Evolutionary conservation across 2,113 vertebrate genomes (phyloP).

Genomic region (Cavia aperea): DNA sequence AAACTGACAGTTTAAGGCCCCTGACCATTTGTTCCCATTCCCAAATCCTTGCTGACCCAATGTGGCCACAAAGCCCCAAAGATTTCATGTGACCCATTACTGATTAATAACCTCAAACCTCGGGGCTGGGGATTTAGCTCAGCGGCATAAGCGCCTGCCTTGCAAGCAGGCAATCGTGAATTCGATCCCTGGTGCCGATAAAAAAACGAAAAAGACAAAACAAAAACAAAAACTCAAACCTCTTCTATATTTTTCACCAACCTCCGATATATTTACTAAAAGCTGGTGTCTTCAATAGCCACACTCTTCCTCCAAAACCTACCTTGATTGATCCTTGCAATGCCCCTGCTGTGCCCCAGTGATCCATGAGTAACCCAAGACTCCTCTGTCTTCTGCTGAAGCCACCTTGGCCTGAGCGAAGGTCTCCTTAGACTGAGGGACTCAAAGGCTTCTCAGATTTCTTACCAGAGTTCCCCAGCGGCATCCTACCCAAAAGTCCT

Average conservation of each 20-base stretch:
- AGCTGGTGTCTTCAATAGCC: neutral
- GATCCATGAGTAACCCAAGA: neutral
- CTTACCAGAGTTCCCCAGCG: neutral
- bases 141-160: too few species aligned
- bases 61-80: neutral
- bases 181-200: too few species aligned
- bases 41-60: neutral
- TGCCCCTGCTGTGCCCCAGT: neutral
- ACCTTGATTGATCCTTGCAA: neutral
- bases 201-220: too few species aligned
- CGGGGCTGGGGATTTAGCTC: too few species aligned
- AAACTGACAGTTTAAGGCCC: neutral
- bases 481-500: neutral
- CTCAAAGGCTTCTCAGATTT: neutral
- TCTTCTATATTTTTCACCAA: neutral
- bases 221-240: too few species aligned
- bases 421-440: neutral
- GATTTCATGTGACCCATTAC: neutral
- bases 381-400: neutral
- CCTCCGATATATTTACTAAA: neutral
- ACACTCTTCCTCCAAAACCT: neutral
- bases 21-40: neutral
- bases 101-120: neutral
- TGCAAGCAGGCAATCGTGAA: too few species aligned
- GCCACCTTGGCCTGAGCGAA: neutral